Conservation (phyloP, 1,140 invertebrate species). For the Nasonia vitripennis region DNA sequence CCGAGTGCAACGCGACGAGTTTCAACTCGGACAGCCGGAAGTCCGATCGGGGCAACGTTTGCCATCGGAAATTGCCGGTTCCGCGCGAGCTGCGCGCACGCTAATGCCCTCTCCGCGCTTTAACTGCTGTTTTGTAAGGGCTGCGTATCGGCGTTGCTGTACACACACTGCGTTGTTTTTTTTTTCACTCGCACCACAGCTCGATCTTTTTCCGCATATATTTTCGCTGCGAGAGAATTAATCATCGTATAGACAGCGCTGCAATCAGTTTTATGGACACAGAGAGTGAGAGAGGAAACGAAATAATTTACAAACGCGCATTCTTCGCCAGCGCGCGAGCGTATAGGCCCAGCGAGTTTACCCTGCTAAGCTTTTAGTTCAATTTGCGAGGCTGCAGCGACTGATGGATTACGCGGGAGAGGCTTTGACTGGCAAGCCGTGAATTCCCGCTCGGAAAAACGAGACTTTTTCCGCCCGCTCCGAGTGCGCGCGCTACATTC, state of each 20-base stretch:
- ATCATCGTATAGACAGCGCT: neutral
- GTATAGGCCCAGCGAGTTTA: neutral
- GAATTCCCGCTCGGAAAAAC: neutral
- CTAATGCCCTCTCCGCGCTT: neutral
- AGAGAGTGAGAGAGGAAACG: neutral
- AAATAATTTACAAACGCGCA: neutral
- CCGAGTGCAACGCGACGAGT: neutral
- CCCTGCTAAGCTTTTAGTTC: neutral
- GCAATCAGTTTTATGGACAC: neutral
- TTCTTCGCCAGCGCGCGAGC: neutral
- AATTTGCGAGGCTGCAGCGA: neutral
- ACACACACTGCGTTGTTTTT: neutral
- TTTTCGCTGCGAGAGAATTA: neutral
- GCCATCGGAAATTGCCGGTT: slow-evolving; percentile 30
- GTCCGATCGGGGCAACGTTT: slow-evolving; percentile 29
- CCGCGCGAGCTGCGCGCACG: neutral
- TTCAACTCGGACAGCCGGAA: slow-evolving; percentile 2
- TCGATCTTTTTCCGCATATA: no score
- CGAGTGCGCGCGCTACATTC: neutral
- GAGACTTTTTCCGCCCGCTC: neutral
- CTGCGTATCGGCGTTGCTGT: neutral
- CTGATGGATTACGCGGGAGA: neutral
- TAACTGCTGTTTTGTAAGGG: neutral
- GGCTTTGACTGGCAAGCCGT: neutral
- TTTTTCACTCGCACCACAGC: no score